Evolutionary conservation across 23 tunicate species (phyloP).

Genomic region (Corella eumyota): DNA sequence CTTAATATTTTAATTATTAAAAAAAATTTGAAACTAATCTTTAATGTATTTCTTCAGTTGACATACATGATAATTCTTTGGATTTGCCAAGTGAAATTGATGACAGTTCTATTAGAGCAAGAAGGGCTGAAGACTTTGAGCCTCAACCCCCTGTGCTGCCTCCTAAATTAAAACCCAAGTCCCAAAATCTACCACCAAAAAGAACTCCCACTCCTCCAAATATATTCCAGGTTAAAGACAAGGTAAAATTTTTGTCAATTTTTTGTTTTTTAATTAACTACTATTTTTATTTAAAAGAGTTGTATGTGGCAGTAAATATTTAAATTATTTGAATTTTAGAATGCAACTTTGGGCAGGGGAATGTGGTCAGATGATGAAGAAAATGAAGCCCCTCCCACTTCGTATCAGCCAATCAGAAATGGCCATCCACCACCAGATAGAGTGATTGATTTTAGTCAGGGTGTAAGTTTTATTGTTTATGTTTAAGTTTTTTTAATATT

Average conservation of each 20-base stretch:
- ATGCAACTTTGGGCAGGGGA: slow-evolving; percentile 41
- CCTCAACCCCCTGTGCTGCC: slow-evolving; percentile 36
- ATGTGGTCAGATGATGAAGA: slow-evolving; percentile 82
- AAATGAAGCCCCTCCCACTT: not conserved
- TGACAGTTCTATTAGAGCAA: slow-evolving; percentile 43
- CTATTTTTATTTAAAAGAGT: not conserved
- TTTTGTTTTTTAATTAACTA: not conserved
- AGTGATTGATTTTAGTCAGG: slow-evolving; percentile 40
- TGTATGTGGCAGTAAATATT: not conserved
- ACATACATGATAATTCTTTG: too few species aligned
- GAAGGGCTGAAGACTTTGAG: slow-evolving; percentile 55
- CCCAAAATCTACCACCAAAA: not conserved
- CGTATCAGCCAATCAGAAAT: slow-evolving; percentile 5
- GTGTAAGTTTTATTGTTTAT: not conserved
- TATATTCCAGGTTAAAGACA: slow-evolving; percentile 40
- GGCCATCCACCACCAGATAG: slow-evolving; percentile 60
- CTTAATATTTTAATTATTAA: too few species aligned
- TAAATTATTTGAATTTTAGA: not conserved
- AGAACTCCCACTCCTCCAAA: not conserved
- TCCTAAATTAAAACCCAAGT: slow-evolving; percentile 28
- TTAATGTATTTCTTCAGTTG: too few species aligned
- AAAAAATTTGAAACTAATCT: too few species aligned
- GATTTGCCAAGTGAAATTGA: slow-evolving; percentile 29
- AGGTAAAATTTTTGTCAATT: slow-evolving; percentile 13
- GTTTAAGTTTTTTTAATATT: too few species aligned